These are phyloP conservation scores for Saturnia japonica DNA, from an alignment of 2,888 invertebrate species.

Conservation along the genomic window DNA sequence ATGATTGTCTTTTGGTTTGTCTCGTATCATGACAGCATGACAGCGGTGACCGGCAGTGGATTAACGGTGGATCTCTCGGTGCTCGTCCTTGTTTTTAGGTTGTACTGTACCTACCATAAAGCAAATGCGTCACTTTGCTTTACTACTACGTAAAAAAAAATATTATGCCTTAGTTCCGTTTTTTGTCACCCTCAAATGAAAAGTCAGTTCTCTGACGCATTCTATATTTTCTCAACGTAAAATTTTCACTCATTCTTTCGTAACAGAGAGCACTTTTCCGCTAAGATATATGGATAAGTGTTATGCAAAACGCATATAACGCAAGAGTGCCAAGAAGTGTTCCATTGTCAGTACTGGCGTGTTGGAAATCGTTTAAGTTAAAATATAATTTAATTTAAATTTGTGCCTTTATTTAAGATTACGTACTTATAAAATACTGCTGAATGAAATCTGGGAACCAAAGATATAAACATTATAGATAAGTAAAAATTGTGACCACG, in stretches of 20 bases:
- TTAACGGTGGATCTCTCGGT: too few relatives aligned
- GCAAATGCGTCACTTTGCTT: too few relatives aligned
- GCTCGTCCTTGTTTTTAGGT: too few relatives aligned
- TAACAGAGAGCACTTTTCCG: constrained; percentile 39
- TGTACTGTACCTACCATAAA: too few relatives aligned
- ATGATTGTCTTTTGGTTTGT: too few relatives aligned
- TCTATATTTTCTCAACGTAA: constrained; percentile 33
- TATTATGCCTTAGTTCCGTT: background rate
- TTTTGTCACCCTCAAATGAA: constrained; percentile 6
- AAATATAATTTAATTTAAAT: background rate
- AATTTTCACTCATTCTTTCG: constrained; percentile 38
- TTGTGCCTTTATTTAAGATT: background rate
- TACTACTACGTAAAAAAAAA: background rate
- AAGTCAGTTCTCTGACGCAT: constrained; percentile 18
- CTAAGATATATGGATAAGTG: constrained; percentile 52
- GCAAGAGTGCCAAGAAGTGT: constrained; percentile 60
- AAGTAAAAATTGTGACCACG: too few relatives aligned
- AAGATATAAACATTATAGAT: too few relatives aligned
- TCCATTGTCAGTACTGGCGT: constrained; percentile 42
- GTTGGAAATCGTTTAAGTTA: constrained; percentile 31
- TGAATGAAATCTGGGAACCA: too few relatives aligned
- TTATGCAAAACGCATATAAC: constrained; percentile 62
- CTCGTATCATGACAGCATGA: too few relatives aligned
- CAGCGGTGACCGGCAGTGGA: too few relatives aligned
- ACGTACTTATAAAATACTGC: background rate